Conservation (phyloP, 1,140 invertebrate genomes). For the Ostrea edulis region DNA sequence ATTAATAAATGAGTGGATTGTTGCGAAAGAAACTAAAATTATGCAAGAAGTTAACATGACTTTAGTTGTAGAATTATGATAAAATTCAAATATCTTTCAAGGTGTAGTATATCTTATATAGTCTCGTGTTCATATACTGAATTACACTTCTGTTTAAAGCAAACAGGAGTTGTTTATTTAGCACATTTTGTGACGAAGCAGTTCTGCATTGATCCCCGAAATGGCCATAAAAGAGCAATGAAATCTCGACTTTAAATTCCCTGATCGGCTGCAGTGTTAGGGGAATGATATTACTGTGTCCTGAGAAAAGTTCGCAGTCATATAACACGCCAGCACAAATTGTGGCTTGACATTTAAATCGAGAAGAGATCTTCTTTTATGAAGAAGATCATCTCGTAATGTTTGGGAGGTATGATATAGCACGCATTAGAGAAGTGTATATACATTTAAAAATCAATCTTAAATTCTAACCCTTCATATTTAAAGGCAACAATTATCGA, state of each 20-base stretch:
- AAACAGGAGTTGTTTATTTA: conserved; percentile 1
- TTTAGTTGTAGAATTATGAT: too few relatives aligned
- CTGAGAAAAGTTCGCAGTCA: neutral
- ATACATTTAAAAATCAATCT: neutral
- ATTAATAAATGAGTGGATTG: neutral
- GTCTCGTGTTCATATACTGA: too few relatives aligned
- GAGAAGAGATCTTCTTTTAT: neutral
- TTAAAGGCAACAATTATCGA: neutral
- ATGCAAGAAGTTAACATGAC: too few relatives aligned
- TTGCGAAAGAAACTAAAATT: too few relatives aligned
- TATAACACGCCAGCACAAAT: neutral
- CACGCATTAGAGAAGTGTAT: neutral
- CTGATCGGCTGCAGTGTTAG: neutral
- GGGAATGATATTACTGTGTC: neutral
- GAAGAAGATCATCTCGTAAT: neutral
- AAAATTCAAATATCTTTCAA: too few relatives aligned
- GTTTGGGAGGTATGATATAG: neutral
- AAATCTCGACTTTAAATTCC: conserved; percentile 22
- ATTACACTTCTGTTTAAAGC: neutral
- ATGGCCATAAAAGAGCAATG: conserved; percentile 5
- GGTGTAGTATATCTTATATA: too few relatives aligned
- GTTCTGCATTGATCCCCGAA: conserved; percentile 13
- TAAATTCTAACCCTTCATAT: neutral
- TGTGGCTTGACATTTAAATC: conserved; percentile 12
- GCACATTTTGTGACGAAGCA: conserved; percentile 16